Evolutionary conservation across 2,113 vertebrate species (phyloP).

Genomic region (Leucopsar rothschildi): DNA sequence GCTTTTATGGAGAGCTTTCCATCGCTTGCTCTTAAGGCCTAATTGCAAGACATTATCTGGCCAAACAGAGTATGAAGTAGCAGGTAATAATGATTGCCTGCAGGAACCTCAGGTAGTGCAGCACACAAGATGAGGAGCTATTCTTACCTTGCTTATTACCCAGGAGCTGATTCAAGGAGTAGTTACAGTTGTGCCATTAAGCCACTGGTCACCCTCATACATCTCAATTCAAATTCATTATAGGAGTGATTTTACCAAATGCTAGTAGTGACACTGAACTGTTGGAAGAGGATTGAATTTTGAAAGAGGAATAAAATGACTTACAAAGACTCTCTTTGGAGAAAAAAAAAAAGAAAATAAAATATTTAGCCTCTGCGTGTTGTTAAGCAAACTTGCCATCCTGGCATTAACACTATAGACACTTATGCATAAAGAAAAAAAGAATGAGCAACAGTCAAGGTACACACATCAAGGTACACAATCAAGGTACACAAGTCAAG

Average conservation of each 20-base stretch:
- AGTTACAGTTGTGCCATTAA: conserved; percentile 28
- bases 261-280: neutral
- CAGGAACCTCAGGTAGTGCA: neutral
- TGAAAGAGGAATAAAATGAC: neutral
- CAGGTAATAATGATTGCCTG: neutral
- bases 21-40: neutral
- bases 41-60: conserved; percentile 46
- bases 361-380: neutral
- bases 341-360: neutral
- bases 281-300: neutral
- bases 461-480: neutral
- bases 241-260: conserved; percentile 32
- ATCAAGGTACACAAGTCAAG: neutral
- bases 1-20: conserved; percentile 44
- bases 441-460: neutral
- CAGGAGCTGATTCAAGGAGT: conserved; percentile 4
- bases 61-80: conserved; percentile 31
- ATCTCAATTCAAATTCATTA: conserved; percentile 40
- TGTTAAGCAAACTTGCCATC: neutral
- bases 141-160: neutral
- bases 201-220: conserved; percentile 3
- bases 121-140: conserved; percentile 17
- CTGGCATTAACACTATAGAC: neutral
- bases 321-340: neutral
- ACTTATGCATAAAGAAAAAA: neutral